Conservation (phyloP, 35 echinoderm and acorn worm species). For the Diadema setosum region DNA sequence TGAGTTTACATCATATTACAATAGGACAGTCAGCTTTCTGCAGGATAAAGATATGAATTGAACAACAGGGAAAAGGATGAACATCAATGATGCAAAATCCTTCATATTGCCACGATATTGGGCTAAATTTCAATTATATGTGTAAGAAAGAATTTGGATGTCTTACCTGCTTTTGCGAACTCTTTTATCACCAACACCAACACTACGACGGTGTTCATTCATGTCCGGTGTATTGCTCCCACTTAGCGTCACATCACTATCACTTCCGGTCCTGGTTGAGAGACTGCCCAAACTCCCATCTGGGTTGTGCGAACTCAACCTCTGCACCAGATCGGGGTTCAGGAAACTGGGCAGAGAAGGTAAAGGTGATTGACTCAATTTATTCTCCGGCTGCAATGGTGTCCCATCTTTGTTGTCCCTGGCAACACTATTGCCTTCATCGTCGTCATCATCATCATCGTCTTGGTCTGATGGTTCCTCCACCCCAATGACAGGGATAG, state of each 20-base stretch:
- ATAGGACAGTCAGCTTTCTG: no score
- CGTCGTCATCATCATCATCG: not conserved
- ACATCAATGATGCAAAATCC: no score
- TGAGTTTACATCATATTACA: no score
- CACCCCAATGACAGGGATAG: not conserved
- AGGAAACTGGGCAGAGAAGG: not conserved
- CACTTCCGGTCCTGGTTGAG: not conserved
- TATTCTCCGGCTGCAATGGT: not conserved
- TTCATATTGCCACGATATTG: no score
- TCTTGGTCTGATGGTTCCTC: not conserved
- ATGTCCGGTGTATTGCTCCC: constrained; percentile 8
- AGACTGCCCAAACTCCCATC: not conserved
- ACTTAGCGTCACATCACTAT: not conserved
- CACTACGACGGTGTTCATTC: not conserved
- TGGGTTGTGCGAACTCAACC: not conserved
- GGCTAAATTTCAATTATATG: no score
- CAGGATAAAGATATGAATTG: no score
- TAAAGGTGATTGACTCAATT: not conserved
- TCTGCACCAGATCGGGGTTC: not conserved
- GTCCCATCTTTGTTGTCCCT: no score
- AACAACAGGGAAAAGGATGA: no score
- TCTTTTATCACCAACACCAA: not conserved
- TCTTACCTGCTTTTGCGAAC: constrained; percentile 14
- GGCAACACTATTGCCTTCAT: not conserved
- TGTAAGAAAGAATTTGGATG: not conserved